A percentile compares a stretch with the other conserved stretches of the same genome.
These are phyloP conservation scores for Bombus haemorrhoidalis DNA, from an alignment of 1,140 invertebrate genomes.

Conservation along the genomic window DNA sequence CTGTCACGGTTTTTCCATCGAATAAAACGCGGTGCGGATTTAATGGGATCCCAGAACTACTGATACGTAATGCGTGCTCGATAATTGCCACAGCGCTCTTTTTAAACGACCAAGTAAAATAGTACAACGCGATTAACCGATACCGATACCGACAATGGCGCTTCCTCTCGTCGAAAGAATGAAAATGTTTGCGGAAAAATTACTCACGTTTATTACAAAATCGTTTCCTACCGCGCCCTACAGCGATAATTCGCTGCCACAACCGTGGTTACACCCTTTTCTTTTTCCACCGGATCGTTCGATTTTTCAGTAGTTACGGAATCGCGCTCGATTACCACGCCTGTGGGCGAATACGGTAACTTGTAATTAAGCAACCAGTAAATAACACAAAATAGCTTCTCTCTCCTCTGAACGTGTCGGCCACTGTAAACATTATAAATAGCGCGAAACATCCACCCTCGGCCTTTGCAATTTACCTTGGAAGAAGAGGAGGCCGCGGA, in stretches of 20 bases:
- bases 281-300: constrained; percentile 32
- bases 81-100: background rate
- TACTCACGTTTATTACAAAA: constrained; percentile 24
- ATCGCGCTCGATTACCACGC: constrained; percentile 35
- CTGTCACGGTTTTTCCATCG: too few species aligned
- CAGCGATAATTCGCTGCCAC: constrained; percentile 4
- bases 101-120: background rate
- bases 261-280: background rate
- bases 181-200: constrained; percentile 31
- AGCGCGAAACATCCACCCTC: constrained; percentile 64
- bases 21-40: too few species aligned
- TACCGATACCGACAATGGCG: background rate
- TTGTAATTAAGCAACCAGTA: constrained; percentile 48
- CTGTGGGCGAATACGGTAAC: constrained; percentile 5
- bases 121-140: background rate
- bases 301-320: constrained; percentile 49
- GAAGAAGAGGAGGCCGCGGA: constrained; percentile 22
- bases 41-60: too few species aligned
- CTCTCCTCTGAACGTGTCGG: constrained; percentile 37
- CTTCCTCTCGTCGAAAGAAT: background rate
- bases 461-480: constrained; percentile 65
- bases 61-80: background rate
- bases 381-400: constrained; percentile 44
- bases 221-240: constrained; percentile 44
- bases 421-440: constrained; percentile 67